Percentiles rank a stretch among this genome's conserved stretches.
phyloP scores from a whole-genome alignment of 2,797 vertebrate species.

The Cottoperca gobio region DNA sequence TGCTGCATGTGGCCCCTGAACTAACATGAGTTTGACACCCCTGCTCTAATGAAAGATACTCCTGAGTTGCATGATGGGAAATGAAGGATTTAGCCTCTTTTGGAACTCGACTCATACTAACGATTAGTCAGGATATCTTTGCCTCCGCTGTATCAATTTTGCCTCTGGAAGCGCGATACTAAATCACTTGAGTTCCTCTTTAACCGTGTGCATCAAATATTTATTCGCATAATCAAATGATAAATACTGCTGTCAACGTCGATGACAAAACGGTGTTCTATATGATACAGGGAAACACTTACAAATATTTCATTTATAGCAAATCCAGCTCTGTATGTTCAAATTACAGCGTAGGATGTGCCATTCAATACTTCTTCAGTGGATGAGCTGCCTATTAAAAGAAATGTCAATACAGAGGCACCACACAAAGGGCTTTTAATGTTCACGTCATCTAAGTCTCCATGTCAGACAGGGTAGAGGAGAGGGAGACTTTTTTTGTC shows the following conservation, averaged over 20 bases:
- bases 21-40: no score
- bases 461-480: conserved; percentile 41
- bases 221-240: not conserved
- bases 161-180: not conserved
- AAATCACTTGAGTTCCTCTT: not conserved
- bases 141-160: not conserved
- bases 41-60: not conserved
- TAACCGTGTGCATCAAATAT: not conserved
- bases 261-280: no score
- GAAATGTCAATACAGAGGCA: conserved; percentile 34
- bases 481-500: conserved; percentile 32
- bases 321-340: not conserved
- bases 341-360: not conserved
- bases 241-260: not conserved
- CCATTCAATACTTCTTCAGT: conserved; percentile 13
- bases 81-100: not conserved
- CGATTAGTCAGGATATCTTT: no score
- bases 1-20: no score
- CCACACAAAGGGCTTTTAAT: conserved; percentile 55
- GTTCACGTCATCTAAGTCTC: conserved; percentile 54
- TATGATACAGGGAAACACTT: not conserved
- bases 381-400: conserved; percentile 19
- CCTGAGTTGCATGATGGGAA: not conserved
- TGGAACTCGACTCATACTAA: no score
- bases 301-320: not conserved